phyloP scores from a whole-genome alignment of 2,797 vertebrate genomes.

The Sebastolobus altivelis region DNA sequence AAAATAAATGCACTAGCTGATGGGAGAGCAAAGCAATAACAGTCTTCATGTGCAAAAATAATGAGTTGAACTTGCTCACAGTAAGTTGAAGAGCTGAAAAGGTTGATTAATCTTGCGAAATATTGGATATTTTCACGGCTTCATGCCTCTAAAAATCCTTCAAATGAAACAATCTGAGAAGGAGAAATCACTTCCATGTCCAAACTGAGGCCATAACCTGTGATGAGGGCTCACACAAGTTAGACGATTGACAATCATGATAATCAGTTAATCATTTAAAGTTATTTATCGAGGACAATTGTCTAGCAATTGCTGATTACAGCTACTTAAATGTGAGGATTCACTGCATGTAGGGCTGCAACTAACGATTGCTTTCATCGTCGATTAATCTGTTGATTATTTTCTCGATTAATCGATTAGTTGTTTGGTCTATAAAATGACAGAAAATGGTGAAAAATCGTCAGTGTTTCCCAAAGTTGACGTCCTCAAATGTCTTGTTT shows the following conservation, averaged over 20 bases:
- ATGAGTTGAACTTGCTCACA: constrained; percentile 25
- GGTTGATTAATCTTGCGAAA: constrained; percentile 3
- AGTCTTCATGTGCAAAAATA: constrained; percentile 25
- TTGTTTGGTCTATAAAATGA: too few relatives aligned
- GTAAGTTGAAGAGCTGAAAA: background rate
- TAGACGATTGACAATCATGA: background rate
- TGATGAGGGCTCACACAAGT: background rate
- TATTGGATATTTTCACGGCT: background rate
- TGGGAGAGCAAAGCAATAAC: constrained; percentile 24
- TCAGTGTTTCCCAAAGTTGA: too few relatives aligned
- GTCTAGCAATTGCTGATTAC: background rate
- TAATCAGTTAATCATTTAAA: background rate
- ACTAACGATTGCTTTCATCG: too few relatives aligned
- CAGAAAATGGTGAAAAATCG: fast-evolving
- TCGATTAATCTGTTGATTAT: too few relatives aligned
- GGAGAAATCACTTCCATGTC: background rate
- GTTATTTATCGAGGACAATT: background rate
- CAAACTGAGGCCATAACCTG: background rate
- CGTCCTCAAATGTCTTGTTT: too few relatives aligned
- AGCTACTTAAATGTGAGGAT: background rate
- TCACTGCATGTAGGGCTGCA: too few relatives aligned
- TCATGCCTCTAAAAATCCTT: background rate
- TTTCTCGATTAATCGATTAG: too few relatives aligned
- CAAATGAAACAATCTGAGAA: background rate
- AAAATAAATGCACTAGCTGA: constrained; percentile 57